phyloP scores from a whole-genome alignment of 2,888 invertebrate species.

The Erannis defoliaria region DNA sequence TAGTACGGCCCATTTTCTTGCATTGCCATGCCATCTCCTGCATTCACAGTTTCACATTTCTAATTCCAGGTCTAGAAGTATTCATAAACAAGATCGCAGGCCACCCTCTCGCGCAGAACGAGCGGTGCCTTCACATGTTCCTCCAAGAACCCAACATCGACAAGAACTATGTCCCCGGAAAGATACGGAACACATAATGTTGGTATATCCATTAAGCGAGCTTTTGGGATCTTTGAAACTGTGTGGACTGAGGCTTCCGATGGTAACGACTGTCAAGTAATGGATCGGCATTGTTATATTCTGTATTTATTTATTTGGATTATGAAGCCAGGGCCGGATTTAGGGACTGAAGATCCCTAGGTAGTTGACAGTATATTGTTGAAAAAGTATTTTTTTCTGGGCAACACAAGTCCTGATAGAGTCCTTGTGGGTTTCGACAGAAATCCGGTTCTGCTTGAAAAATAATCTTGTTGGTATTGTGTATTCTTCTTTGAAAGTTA shows the following conservation, averaged over 20 bases:
- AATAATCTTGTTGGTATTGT: too few species aligned
- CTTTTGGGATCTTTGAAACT: conserved; percentile 56
- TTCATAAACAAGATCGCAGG: conserved; percentile 99
- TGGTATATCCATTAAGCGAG: conserved; percentile 41
- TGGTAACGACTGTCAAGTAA: neutral
- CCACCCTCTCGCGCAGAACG: conserved; percentile 99
- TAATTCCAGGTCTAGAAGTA: conserved; percentile 91
- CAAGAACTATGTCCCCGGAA: conserved; percentile 99
- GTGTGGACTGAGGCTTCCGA: conserved; percentile 46
- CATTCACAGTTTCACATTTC: too few species aligned
- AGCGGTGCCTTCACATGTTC: conserved; percentile 99
- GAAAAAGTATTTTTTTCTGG: too few species aligned
- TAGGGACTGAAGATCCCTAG: too few species aligned
- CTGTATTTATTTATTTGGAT: neutral
- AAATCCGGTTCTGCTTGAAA: too few species aligned
- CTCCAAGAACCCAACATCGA: conserved; percentile 98
- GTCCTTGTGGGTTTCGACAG: too few species aligned
- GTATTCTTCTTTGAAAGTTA: too few species aligned
- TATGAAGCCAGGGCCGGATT: neutral
- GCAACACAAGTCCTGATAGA: too few species aligned
- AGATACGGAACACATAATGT: conserved; percentile 97
- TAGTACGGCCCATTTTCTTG: too few species aligned
- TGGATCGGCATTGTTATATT: neutral
- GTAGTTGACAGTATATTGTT: neutral
- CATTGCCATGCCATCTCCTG: too few species aligned